Evolutionary conservation across 2,797 vertebrate genomes (phyloP).

Genomic region (Steatocranus sp.): DNA sequence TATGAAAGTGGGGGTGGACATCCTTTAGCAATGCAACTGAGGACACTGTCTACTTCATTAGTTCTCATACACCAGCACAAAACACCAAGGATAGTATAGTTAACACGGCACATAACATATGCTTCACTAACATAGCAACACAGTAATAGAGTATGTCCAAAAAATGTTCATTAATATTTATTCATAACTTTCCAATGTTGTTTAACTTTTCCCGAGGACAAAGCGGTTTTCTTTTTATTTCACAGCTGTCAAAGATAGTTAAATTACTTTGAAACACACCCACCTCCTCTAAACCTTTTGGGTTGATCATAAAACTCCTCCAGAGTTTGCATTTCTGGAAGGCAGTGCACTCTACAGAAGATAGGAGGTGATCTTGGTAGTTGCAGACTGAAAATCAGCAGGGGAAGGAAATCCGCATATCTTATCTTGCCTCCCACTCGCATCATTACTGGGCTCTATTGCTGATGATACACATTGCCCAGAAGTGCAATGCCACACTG

Average conservation of each 20-base stretch:
- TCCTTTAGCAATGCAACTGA: slow-evolving; percentile 41
- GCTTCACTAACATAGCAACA: neutral
- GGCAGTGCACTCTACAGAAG: slow-evolving; percentile 15
- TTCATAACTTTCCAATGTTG: slow-evolving; percentile 20
- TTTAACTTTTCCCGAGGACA: slow-evolving; percentile 40
- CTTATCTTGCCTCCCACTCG: slow-evolving; percentile 46
- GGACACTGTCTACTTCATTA: slow-evolving; percentile 42
- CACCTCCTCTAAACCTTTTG: slow-evolving; percentile 29
- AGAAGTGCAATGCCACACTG: slow-evolving; percentile 44
- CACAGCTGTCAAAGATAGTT: slow-evolving; percentile 20
- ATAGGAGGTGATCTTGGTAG: slow-evolving; percentile 17
- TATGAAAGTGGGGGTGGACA: slow-evolving; percentile 43
- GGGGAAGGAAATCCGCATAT: slow-evolving; percentile 4
- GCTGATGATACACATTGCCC: slow-evolving; percentile 45
- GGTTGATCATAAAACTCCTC: slow-evolving; percentile 32
- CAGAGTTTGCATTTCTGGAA: slow-evolving; percentile 51
- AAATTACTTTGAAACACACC: slow-evolving; percentile 51
- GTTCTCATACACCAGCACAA: slow-evolving; percentile 32
- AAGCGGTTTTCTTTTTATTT: neutral
- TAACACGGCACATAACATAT: neutral
- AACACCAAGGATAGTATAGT: neutral
- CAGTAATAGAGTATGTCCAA: neutral
- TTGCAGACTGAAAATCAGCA: slow-evolving; percentile 25
- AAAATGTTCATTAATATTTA: slow-evolving; percentile 44
- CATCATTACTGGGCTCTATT: slow-evolving; percentile 45